phyloP scores from a whole-genome alignment of 2,888 invertebrate species.

The Nipponacmea schrenckii region DNA sequence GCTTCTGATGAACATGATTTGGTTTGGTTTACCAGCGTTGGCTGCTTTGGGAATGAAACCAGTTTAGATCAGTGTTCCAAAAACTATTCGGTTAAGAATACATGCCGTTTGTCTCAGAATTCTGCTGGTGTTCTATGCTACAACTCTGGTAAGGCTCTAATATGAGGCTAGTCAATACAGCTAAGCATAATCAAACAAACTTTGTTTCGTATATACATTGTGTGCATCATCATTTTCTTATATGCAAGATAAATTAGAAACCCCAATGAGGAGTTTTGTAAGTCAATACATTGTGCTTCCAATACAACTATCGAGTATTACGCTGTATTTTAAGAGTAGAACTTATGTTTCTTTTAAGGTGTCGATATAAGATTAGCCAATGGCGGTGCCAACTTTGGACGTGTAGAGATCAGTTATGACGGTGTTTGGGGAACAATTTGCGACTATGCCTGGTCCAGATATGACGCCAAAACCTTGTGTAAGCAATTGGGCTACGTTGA shows the following conservation, averaged over 20 bases:
- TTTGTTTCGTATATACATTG: no score
- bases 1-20: constrained; percentile 26
- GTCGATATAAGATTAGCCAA: constrained; percentile 29
- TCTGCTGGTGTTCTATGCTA: constrained; percentile 55
- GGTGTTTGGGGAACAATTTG: constrained; percentile 48
- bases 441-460: constrained; percentile 43
- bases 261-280: no score
- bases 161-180: no score
- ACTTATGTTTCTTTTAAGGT: constrained; percentile 12
- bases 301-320: no score
- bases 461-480: constrained; percentile 48
- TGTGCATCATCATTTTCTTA: no score
- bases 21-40: constrained; percentile 42
- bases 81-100: constrained; percentile 30
- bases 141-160: constrained; percentile 22
- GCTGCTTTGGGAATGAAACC: constrained; percentile 42
- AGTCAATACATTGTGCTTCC: no score
- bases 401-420: constrained; percentile 43
- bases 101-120: constrained; percentile 38
- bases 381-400: constrained; percentile 38
- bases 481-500: constrained; percentile 49
- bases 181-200: no score
- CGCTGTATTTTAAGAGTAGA: no score
- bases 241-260: no score
- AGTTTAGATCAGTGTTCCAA: constrained; percentile 37